Base-by-base conservation (phyloP, 2,888 invertebrate genomes). In the Erebia epiphron region DNA sequence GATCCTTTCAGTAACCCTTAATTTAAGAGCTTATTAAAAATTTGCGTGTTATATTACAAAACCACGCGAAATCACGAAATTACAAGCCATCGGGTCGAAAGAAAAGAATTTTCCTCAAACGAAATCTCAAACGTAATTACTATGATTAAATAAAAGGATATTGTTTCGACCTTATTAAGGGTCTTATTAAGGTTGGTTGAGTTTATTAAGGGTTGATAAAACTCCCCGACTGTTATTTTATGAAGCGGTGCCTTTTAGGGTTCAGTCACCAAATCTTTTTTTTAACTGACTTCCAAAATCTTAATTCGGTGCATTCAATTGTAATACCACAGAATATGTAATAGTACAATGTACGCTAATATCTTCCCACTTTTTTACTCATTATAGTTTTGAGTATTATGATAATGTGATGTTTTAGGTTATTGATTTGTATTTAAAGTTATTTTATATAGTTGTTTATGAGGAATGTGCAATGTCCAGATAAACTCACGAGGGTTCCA, bases 121-220 rank as follows among this genome's bases (percentile, higher is more conserved):
- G 10, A 64, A 64, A 64, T 54, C 52, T 54, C 52, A 13, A 54
- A 54, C 54, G 35, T 26, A 35, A 54, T 54, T 64, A n/a, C 18
- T 49, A 16, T 64, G 41, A 64, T 64, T 64, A 64, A 64, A 54
- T 54, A 54, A 41, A 41, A 64, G 52, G 52, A 41, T 64, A 64
- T 41, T 64, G 64, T 64, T 64, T 64, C 64, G 56, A 21, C 56
- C 26, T 54, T 63, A 63, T 63, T 63, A 50, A 63, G 63, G 63
- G 63, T 35, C 14, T 49, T 49, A 14, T 14, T 49, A 49, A 49
- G 49, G 14, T 13, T 49, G 14, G 35, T 35, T 35, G 35, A 35
- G 13, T 18, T 54, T 63, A 63, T 63, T 63, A 50, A 63, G 63
- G 63, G 63, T 35, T 63, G 43, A 61, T 43, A 43, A 61, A 61